A percentile compares a stretch with the other conserved stretches of the same genome.
Conservation (phyloP, 2,797 vertebrate species). For the Pachyuromys duprasi region DNA sequence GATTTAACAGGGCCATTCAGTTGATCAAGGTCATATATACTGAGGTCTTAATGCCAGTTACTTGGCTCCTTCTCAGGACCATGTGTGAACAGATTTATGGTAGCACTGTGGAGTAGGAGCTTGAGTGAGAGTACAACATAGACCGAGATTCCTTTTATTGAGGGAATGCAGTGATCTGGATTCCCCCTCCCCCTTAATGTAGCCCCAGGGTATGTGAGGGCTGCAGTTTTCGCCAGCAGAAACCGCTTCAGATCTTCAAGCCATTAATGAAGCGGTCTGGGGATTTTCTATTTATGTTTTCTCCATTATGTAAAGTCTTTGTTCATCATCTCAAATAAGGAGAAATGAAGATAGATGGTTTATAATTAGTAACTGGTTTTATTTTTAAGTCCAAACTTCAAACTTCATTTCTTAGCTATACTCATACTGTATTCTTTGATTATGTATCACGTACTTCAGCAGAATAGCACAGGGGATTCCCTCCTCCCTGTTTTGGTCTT, state of each 20-base stretch:
- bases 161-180: not conserved
- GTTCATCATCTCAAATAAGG: not conserved
- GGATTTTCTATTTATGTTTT: not conserved
- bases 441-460: not conserved
- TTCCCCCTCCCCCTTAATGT: not conserved
- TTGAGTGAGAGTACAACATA: not conserved
- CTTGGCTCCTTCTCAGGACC: not conserved
- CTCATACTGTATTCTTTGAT: too few species aligned
- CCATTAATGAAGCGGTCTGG: not conserved
- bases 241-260: not conserved
- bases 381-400: not conserved
- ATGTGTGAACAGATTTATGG: not conserved
- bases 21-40: not conserved
- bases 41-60: not conserved
- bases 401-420: not conserved
- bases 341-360: not conserved
- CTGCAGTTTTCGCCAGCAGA: not conserved
- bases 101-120: not conserved
- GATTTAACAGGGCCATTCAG: not conserved
- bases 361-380: not conserved
- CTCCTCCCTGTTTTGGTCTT: not conserved
- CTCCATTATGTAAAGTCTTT: not conserved
- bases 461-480: not conserved
- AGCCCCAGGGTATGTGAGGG: not conserved
- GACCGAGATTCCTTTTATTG: not conserved